Evolutionary conservation across 37 sponge, comb jelly and placozoan genomes (phyloP).

Genomic region (Eunapius fragilis): DNA sequence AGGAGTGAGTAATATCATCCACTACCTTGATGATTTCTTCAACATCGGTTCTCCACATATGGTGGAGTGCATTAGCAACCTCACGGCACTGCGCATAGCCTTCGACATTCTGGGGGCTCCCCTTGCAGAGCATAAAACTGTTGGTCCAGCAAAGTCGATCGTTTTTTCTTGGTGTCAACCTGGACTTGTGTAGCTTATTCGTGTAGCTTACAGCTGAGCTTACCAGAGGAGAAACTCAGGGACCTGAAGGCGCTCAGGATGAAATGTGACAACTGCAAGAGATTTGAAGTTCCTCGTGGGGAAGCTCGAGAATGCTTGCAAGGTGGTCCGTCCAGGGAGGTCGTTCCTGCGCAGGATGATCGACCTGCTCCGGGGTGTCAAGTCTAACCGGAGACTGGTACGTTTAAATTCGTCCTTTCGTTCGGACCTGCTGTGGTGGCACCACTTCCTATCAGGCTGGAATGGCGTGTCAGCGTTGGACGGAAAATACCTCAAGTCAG

Average conservation of each 20-base stretch:
- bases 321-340: conserved; percentile 16
- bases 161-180: too few species aligned
- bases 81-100: too few species aligned
- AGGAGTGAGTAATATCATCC: neutral
- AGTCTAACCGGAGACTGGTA: neutral
- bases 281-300: conserved; percentile 12
- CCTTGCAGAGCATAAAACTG: too few species aligned
- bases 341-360: conserved; percentile 7
- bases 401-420: conserved; percentile 1
- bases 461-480: conserved; percentile 3
- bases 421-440: conserved; percentile 33
- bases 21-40: too few species aligned
- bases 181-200: neutral
- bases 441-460: conserved; percentile 5
- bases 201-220: neutral
- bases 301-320: conserved; percentile 6
- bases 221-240: conserved; percentile 1
- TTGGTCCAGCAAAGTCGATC: too few species aligned
- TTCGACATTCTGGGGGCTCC: too few species aligned
- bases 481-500: neutral
- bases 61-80: neutral
- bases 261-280: neutral
- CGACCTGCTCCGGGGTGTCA: neutral
- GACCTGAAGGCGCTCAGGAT: neutral
- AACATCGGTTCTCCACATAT: too few species aligned